Conservation (phyloP, 2,888 invertebrate species). For the Zeuzera pyrina region DNA sequence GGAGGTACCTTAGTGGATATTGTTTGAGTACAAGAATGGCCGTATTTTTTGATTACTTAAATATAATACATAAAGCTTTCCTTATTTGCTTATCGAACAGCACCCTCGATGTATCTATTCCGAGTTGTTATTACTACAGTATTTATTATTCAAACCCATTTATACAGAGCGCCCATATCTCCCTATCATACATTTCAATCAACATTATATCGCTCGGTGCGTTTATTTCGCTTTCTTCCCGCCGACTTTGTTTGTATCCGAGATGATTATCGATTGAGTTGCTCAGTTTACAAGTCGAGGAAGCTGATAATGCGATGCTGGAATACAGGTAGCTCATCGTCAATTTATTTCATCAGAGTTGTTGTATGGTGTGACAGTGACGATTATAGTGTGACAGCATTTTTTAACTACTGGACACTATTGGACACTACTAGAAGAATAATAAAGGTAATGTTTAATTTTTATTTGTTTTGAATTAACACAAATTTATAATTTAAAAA, state of each 20-base stretch:
- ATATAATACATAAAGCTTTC: too few relatives aligned
- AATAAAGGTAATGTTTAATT: too few relatives aligned
- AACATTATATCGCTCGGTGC: constrained; percentile 15
- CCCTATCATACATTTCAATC: constrained; percentile 24
- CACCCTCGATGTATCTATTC: too few relatives aligned
- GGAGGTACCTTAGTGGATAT: too few relatives aligned
- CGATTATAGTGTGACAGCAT: constrained; percentile 20
- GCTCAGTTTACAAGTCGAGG: constrained; percentile 66
- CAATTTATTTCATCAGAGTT: constrained; percentile 16
- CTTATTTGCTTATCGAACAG: too few relatives aligned
- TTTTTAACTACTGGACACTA: too few relatives aligned
- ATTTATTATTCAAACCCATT: not conserved
- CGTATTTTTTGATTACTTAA: too few relatives aligned
- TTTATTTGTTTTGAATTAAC: too few relatives aligned
- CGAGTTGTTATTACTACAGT: too few relatives aligned
- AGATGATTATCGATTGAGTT: constrained; percentile 67
- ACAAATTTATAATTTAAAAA: too few relatives aligned
- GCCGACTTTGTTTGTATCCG: constrained; percentile 27
- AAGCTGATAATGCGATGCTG: constrained; percentile 56
- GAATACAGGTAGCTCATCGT: constrained; percentile 35
- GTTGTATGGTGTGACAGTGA: constrained; percentile 12
- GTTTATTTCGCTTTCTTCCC: not conserved
- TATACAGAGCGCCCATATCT: constrained; percentile 4
- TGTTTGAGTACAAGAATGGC: too few relatives aligned
- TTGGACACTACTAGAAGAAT: too few relatives aligned